Evolutionary conservation across 2,797 vertebrate species (phyloP), one percentile per base, ranked within the genome.

Genomic region (Anisognathus igniventris): DNA sequence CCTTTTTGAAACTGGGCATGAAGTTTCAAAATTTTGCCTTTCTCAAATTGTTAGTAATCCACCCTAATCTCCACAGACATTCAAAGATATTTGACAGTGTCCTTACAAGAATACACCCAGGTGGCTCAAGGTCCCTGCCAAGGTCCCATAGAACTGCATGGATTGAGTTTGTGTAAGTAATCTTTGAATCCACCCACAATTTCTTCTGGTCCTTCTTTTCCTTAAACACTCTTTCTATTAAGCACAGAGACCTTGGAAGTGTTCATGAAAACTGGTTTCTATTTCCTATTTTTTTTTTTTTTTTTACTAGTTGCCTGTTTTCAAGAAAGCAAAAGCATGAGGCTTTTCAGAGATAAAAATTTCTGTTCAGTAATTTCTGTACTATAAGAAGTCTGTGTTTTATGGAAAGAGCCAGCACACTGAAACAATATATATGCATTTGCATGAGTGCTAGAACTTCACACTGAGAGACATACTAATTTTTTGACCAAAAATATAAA

Each of bases 71-170:
- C 28, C 18, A 65, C 3, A 35, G 5, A 3, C 0, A 1, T 58
- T 56, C 9, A 28, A 77, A 84, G 12, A 14, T 28, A 42, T 27
- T 39, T 57, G 27, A 31, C 10, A 22, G 30, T n/a, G 15, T 6
- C 10, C 5, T 75, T 72, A 62, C 4, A 57, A 65, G 11, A 31
- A 37, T 7, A 54, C 2, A 70, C 8, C 3, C 15, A 58, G 3
- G 6, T 67, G 5, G 2, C 3, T 35, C 27, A 67, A 15, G 8
- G 44, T 1, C 0, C 2, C 1, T 45, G 30, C 4, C 9, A 16
- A 61, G 4, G 8, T 31, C 10, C n/a, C 9, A 31, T 7, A 62
- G 23, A 84, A 23, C 4, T 37, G 4, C 10, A 27, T 4, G 1
- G 9, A 45, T 2, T 65, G 9, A 37, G 2, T 48, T 54, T 58